A percentile compares a stretch with the other conserved stretches of the same genome.
Evolutionary conservation across 2,797 vertebrate species (phyloP).

Genomic region (Cossypha caffra): DNA sequence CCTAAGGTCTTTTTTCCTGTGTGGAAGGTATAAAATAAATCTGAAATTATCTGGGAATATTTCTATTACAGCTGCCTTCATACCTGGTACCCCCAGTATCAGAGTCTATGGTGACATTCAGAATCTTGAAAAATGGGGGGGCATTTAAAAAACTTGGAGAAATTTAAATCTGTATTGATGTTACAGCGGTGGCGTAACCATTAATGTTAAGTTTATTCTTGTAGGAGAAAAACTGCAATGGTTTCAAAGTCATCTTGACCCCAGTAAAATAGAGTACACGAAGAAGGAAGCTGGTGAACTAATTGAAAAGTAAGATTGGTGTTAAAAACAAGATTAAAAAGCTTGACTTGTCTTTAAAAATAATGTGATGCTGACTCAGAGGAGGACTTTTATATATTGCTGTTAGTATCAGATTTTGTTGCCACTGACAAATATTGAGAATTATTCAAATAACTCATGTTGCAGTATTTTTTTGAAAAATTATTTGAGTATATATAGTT

Average conservation of each 20-base stretch:
- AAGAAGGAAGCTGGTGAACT: slow-evolving; percentile 88
- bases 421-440: background rate
- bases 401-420: background rate
- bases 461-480: background rate
- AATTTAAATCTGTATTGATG: background rate
- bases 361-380: background rate
- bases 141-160: background rate
- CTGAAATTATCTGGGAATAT: background rate
- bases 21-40: background rate
- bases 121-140: background rate
- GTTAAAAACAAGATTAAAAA: background rate
- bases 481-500: background rate
- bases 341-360: background rate
- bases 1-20: fast-evolving
- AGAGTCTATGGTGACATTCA: background rate
- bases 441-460: background rate
- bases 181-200: background rate
- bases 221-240: slow-evolving; percentile 93
- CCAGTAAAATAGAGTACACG: slow-evolving; percentile 82
- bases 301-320: slow-evolving; percentile 84
- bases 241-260: slow-evolving; percentile 91
- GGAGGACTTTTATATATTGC: background rate
- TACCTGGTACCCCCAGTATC: background rate
- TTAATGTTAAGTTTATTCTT: slow-evolving; percentile 29
- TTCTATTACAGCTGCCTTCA: background rate